Percentiles rank a stretch among this genome's conserved stretches.
phyloP scores from a whole-genome alignment of 2,888 invertebrate species.

The Drosophila putrida region DNA sequence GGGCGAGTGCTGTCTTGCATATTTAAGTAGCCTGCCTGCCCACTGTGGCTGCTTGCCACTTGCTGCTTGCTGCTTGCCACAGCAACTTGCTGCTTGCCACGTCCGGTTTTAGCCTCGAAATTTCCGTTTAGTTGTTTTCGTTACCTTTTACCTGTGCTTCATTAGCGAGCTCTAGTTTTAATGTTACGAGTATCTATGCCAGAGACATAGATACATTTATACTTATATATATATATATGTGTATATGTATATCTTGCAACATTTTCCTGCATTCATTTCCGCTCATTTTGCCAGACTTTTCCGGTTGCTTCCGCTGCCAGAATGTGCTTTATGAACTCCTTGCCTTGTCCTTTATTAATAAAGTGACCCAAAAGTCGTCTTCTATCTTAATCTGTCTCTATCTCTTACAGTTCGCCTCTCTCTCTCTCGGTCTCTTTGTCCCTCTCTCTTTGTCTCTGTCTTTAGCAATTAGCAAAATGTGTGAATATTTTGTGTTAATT shows the following conservation, averaged over 20 bases:
- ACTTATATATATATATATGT: neutral
- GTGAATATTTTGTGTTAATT: conserved; percentile 75
- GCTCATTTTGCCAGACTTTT: conserved; percentile 50
- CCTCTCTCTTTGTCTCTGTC: neutral
- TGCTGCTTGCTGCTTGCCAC: neutral
- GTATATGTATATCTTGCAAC: conserved; percentile 2
- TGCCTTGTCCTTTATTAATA: conserved; percentile 21
- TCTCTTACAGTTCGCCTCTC: neutral
- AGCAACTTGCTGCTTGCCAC: conserved; percentile 21
- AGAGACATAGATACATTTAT: neutral
- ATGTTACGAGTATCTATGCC: conserved; percentile 26
- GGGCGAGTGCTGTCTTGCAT: conserved; percentile 73
- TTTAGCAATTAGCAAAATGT: conserved; percentile 60
- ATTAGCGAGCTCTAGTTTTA: conserved; percentile 37
- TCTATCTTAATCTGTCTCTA: neutral
- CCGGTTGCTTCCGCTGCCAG: conserved; percentile 16
- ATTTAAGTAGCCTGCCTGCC: conserved; percentile 61
- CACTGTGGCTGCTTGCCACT: neutral
- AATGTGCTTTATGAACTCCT: conserved; percentile 39
- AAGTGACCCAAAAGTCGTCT: conserved; percentile 8
- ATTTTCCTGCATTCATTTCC: conserved; percentile 73
- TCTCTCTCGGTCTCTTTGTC: neutral
- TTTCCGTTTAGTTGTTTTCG: conserved; percentile 62
- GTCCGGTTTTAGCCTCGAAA: conserved; percentile 47
- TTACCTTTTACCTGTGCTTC: conserved; percentile 48